phyloP scores from a whole-genome alignment of 1,140 invertebrate species.

The Brachionus manjavacas region DNA sequence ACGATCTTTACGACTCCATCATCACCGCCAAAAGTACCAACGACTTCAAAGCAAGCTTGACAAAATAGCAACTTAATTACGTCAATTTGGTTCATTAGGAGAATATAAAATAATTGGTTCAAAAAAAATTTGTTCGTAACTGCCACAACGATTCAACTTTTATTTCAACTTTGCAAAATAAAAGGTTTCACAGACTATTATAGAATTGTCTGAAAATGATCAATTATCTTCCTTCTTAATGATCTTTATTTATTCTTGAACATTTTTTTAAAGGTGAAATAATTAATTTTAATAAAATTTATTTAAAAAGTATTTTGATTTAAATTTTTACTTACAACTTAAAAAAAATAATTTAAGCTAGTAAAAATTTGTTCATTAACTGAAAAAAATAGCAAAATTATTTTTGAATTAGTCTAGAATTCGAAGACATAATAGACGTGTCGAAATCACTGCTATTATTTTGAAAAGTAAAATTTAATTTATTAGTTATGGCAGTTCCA shows the following conservation, averaged over 20 bases:
- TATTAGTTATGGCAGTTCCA: slow-evolving; percentile 6
- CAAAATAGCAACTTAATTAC: no score
- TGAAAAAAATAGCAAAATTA: background rate
- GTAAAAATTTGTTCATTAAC: background rate
- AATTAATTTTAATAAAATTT: background rate
- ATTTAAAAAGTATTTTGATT: background rate
- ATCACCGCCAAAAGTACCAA: no score
- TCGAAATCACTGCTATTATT: slow-evolving; percentile 23
- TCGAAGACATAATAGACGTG: background rate
- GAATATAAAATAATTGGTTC: no score
- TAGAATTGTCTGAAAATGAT: background rate
- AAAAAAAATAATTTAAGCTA: background rate
- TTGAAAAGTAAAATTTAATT: slow-evolving; percentile 1
- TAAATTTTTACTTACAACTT: background rate
- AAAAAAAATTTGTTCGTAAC: no score
- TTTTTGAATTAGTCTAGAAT: background rate
- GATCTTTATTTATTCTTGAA: background rate
- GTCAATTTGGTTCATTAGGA: no score
- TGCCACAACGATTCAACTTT: no score
- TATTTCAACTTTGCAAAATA: no score
- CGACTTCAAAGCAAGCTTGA: no score
- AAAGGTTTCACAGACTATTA: background rate
- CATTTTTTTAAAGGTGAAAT: background rate
- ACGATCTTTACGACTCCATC: no score
- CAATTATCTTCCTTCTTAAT: no score